Evolutionary conservation across 1,140 invertebrate genomes (phyloP).

Genomic region (Glossosoma conforme): DNA sequence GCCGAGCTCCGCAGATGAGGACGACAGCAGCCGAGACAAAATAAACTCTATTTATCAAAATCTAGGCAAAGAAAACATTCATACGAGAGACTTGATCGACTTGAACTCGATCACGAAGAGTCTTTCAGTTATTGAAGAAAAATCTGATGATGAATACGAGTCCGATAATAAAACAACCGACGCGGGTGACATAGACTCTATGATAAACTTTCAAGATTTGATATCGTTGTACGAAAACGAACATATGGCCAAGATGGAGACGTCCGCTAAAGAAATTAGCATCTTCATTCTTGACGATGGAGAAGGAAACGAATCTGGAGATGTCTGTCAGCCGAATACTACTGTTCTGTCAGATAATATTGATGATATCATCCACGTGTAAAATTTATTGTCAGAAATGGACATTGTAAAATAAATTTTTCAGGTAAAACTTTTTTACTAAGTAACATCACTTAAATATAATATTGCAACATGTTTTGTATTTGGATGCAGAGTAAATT

Average conservation of each 20-base stretch:
- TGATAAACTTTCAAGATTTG: conserved; percentile 20
- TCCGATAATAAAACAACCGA: conserved; percentile 2
- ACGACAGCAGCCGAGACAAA: conserved; percentile 1
- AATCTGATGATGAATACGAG: conserved; percentile 16
- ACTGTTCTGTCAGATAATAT: no score
- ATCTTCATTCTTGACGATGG: conserved; percentile 23
- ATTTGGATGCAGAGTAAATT: no score
- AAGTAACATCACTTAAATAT: no score
- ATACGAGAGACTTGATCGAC: conserved; percentile 12
- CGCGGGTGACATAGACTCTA: conserved; percentile 1
- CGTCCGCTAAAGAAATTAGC: conserved; percentile 17
- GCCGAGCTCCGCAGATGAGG: conserved; percentile 13
- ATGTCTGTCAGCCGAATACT: conserved; percentile 1
- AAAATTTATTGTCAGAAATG: conserved; percentile 2
- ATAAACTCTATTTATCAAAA: conserved; percentile 4
- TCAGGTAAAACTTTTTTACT: no score
- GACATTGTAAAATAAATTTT: background rate
- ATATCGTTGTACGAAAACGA: conserved; percentile 22
- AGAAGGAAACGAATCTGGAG: background rate
- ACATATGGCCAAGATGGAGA: background rate
- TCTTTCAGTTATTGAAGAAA: conserved; percentile 25
- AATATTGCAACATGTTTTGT: no score
- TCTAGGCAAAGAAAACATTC: conserved; percentile 6
- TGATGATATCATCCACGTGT: conserved; percentile 21
- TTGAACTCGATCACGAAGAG: background rate